These are phyloP conservation scores for Axis porcinus DNA, from an alignment of 2,113 vertebrate species.

Conservation along the genomic window DNA sequence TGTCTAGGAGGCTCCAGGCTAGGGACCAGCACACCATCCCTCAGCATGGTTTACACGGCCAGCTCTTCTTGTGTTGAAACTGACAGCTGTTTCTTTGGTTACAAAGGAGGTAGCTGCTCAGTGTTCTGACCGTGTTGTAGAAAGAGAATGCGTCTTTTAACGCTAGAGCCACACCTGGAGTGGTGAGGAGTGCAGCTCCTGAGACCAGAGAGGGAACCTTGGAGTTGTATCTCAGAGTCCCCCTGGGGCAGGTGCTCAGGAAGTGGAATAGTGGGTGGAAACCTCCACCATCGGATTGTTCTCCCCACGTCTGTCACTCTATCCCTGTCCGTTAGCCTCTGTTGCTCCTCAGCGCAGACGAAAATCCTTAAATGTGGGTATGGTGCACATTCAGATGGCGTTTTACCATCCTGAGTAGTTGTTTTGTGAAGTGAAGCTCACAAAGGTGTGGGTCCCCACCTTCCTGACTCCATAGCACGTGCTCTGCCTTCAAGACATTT, in stretches of 20 bases:
- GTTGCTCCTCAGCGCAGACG: background rate
- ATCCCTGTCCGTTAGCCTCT: background rate
- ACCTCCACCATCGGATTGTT: accelerated
- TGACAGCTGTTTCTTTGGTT: background rate
- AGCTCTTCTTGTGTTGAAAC: background rate
- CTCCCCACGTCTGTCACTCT: background rate
- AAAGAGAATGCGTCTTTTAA: background rate
- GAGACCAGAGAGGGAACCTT: background rate
- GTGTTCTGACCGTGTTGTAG: background rate
- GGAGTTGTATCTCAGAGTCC: background rate
- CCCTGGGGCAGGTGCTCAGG: background rate
- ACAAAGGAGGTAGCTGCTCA: background rate
- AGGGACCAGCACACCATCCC: background rate
- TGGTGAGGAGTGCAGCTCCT: background rate
- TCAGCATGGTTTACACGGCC: background rate
- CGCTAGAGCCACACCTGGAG: background rate
- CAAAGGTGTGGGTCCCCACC: background rate
- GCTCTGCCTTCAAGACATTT: background rate
- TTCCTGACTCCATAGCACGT: background rate
- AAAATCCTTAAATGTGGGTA: background rate
- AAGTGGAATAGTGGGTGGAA: no score
- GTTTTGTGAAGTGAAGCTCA: background rate
- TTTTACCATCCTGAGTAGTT: background rate
- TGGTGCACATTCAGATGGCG: background rate
- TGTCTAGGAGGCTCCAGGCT: background rate